Percentiles rank a stretch among this genome's conserved stretches.
Conservation (phyloP, 2,113 vertebrate species). For the Ancistrus triradiatus region DNA sequence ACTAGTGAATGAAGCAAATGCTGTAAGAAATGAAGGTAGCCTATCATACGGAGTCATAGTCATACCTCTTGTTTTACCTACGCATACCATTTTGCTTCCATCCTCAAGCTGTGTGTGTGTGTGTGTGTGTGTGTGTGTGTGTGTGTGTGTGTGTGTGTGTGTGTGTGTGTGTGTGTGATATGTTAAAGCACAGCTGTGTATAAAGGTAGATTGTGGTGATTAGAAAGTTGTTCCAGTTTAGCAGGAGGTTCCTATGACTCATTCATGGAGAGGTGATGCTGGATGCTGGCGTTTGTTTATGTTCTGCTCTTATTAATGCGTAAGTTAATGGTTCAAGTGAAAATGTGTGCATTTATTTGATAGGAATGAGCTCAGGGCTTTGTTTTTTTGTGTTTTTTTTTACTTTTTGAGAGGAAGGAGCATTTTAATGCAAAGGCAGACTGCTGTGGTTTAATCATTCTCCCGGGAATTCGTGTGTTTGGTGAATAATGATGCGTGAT, state of each 20-base stretch:
- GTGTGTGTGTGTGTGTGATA: not conserved
- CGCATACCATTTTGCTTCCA: no score
- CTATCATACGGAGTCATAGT: no score
- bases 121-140: not conserved
- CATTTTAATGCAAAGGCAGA: no score
- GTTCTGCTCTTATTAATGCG: not conserved
- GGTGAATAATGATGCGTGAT: conserved; percentile 53
- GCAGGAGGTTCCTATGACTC: conserved; percentile 27
- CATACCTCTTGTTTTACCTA: no score
- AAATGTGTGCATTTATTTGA: not conserved
- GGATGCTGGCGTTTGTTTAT: conserved; percentile 21
- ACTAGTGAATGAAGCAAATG: conserved; percentile 1
- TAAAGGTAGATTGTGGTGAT: conserved; percentile 5
- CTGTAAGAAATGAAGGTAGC: no score
- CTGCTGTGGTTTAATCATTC: no score
- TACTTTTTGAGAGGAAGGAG: conserved; percentile 46
- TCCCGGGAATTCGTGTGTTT: conserved; percentile 5
- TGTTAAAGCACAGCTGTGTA: not conserved
- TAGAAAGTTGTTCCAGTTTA: conserved; percentile 37
- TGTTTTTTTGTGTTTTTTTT: conserved; percentile 43
- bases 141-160: not conserved
- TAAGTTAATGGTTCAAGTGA: not conserved
- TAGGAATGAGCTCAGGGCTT: no score
- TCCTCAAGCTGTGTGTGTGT: conserved; percentile 28
- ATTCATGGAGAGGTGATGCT: conserved; percentile 16